Percentiles rank a stretch among this genome's conserved stretches.
These are phyloP conservation scores for Agrotis ipsilon DNA, from an alignment of 2,888 invertebrate genomes.

Conservation along the genomic window DNA sequence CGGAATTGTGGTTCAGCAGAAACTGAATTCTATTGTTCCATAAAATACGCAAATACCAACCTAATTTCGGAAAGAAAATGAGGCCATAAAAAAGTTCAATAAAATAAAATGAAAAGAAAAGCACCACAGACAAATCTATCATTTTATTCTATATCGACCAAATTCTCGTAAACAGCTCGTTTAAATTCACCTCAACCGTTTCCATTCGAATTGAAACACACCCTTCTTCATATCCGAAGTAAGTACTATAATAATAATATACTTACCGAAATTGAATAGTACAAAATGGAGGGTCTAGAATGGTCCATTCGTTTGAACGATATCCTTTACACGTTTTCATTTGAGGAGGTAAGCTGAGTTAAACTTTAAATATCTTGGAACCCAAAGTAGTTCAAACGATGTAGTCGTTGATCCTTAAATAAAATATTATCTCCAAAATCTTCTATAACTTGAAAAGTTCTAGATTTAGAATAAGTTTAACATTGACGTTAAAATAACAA, in stretches of 20 bases:
- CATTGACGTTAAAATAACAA: not conserved
- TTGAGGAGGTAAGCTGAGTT: slow-evolving; percentile 11
- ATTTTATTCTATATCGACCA: slow-evolving; percentile 23
- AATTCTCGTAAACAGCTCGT: slow-evolving; percentile 55
- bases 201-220: slow-evolving; percentile 55
- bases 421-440: not conserved
- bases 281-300: slow-evolving; percentile 48
- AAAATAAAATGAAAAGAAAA: slow-evolving; percentile 21
- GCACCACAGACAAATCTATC: slow-evolving; percentile 39
- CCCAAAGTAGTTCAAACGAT: no score
- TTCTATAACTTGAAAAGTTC: not conserved
- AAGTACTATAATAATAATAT: slow-evolving; percentile 56
- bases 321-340: slow-evolving; percentile 44
- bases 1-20: slow-evolving; percentile 21
- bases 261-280: slow-evolving; percentile 60
- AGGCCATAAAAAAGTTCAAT: not conserved
- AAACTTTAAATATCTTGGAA: not conserved
- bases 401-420: no score
- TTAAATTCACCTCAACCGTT: slow-evolving; percentile 56
- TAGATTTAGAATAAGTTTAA: not conserved
- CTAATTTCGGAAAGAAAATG: not conserved
- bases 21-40: slow-evolving; percentile 26
- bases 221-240: slow-evolving; percentile 49
- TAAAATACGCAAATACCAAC: not conserved
- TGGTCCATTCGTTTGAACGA: slow-evolving; percentile 44